Conservation (phyloP, 2,797 vertebrate species). For the Cirrhinus molitorella region DNA sequence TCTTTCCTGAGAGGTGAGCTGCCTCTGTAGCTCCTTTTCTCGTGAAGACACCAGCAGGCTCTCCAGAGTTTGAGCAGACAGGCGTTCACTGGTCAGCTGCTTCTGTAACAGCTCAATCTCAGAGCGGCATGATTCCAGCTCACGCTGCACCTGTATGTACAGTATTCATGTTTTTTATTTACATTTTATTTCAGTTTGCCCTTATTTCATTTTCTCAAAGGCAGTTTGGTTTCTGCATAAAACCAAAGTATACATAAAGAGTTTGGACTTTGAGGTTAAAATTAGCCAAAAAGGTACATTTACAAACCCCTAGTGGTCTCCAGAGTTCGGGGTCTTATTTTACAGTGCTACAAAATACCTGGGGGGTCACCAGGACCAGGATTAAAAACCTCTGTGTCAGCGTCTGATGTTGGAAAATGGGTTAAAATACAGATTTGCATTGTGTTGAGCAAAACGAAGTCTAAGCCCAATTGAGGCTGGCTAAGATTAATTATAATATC, state of each 20-base stretch:
- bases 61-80: constrained; percentile 78
- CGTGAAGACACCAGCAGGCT: constrained; percentile 71
- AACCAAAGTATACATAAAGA: background rate
- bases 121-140: constrained; percentile 73
- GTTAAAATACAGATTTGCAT: background rate
- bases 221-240: background rate
- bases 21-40: constrained; percentile 77
- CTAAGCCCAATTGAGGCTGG: background rate
- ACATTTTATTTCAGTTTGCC: background rate
- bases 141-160: constrained; percentile 73
- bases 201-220: background rate
- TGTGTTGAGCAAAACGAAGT: background rate
- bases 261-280: background rate
- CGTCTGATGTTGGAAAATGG: background rate
- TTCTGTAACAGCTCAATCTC: constrained; percentile 80
- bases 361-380: background rate
- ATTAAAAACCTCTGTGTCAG: background rate
- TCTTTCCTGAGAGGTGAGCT: constrained; percentile 78
- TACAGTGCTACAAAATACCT: background rate
- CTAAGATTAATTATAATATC: background rate
- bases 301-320: background rate
- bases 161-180: background rate
- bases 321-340: background rate
- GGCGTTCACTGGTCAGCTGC: constrained; percentile 80
- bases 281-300: background rate